A percentile compares a stretch with the other conserved stretches of the same genome.
Evolutionary conservation across 1,140 invertebrate species (phyloP).

Genomic region (Atta texana): DNA sequence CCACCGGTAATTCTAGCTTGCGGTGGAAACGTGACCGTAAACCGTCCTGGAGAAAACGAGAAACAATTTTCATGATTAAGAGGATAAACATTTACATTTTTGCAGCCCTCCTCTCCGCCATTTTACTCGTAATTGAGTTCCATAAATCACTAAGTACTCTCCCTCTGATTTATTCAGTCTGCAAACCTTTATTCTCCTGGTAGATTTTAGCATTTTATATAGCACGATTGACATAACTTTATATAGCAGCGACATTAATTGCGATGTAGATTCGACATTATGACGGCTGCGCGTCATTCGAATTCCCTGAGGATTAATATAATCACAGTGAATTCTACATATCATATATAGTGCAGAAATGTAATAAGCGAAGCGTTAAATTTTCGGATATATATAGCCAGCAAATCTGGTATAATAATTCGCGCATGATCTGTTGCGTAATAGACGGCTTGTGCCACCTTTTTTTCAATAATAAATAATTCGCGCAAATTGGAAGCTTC

Average conservation of each 20-base stretch:
- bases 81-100: conserved; percentile 52
- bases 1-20: conserved; percentile 51
- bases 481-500: conserved; percentile 26
- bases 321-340: conserved; percentile 21
- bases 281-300: background rate
- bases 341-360: conserved; percentile 2
- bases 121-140: conserved; percentile 52
- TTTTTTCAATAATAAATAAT: conserved; percentile 23
- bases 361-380: conserved; percentile 24
- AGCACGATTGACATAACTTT: conserved; percentile 15
- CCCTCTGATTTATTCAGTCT: conserved; percentile 36
- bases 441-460: background rate
- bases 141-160: conserved; percentile 37
- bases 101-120: background rate
- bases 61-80: conserved; percentile 45
- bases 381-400: background rate
- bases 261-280: background rate
- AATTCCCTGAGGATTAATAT: background rate
- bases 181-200: conserved; percentile 4
- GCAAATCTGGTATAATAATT: background rate
- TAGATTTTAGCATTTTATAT: conserved; percentile 26
- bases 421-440: background rate
- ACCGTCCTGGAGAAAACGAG: background rate
- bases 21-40: conserved; percentile 41
- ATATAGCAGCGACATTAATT: conserved; percentile 18